Evolutionary conservation across 2,888 invertebrate genomes (phyloP), one percentile per base, ranked within the genome.

Genomic region (Drosophila percnosoma): DNA sequence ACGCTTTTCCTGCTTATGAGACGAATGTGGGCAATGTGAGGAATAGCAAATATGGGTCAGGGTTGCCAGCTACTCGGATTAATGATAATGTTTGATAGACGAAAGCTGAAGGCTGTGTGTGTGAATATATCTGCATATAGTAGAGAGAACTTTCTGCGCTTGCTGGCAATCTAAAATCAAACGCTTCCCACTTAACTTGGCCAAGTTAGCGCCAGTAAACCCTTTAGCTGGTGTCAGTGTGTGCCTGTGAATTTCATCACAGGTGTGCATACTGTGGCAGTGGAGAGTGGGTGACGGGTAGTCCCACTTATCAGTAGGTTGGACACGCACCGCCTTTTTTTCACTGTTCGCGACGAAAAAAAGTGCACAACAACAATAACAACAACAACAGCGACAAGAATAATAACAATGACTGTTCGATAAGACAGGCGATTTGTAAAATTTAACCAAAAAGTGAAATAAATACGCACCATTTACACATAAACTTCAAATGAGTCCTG

Each of bases 401-500:
- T 15, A 45, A 21, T 8, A 45, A 24, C 15, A 15, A 15, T 15
- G 24, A 15, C 45, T 45, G 15, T 4, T 24, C 15, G 45, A 45
- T 45, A 45, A 45, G 21, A 15, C 15, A 4, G 42, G 11, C 42
- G 5, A 24, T n/a, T 24, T 34, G 65, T 49, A 21, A 55, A 51
- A n/a, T 49, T 24, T 15, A 15, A 33, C 33, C 33, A 33, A 24
- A 24, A 8, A 45, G 6, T 33, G 36, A 34, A 65, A 67, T 27
- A n/a, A n/a, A 52, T 84, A 90, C 83, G 40, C 57, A 84, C 83
- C 83, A 84, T 84, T 84, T 84, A 84, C 89, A 80, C 86, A 90
- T 73, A 73, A 85, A 73, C 82, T 73, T 63, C 48, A 64, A 52
- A 57, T 54, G 58, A 55, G 67, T 83, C 73, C 68, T 80, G 59